A percentile compares a stretch with the other conserved stretches of the same genome.
Evolutionary conservation across 2,113 vertebrate species (phyloP).

Genomic region (Syngnathus typhle): DNA sequence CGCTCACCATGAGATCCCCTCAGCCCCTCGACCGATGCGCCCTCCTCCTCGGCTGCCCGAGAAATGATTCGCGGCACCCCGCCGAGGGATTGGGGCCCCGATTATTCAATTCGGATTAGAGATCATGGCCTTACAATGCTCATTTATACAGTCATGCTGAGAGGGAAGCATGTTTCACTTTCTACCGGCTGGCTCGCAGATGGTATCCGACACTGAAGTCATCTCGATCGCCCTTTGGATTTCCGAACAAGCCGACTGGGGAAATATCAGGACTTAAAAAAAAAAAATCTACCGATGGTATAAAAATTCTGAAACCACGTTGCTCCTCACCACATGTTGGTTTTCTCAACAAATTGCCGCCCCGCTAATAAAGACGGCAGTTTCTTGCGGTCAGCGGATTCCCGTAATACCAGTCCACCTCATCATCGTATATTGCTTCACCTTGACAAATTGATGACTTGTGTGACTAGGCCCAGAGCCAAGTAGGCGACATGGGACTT

Average conservation of each 20-base stretch:
- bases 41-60: background rate
- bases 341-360: background rate
- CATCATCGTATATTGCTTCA: background rate
- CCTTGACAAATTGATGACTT: slow-evolving; percentile 6
- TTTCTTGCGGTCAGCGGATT: background rate
- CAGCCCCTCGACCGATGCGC: background rate
- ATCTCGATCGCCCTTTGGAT: slow-evolving; percentile 7
- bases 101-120: slow-evolving; percentile 67
- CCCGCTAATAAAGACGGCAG: background rate
- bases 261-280: background rate
- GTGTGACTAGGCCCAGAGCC: background rate
- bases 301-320: background rate
- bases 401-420: slow-evolving; percentile 1
- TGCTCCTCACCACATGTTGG: background rate
- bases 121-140: slow-evolving; percentile 37
- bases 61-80: slow-evolving; percentile 44
- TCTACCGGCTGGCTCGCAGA: slow-evolving; percentile 23
- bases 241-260: slow-evolving; percentile 2
- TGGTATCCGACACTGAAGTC: background rate
- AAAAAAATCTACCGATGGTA: background rate
- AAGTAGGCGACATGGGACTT: background rate
- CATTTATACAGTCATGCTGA: slow-evolving; percentile 52
- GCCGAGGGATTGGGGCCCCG: slow-evolving; percentile 47
- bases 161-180: slow-evolving; percentile 52
- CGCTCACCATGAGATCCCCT: slow-evolving; percentile 51